Evolutionary conservation across 2,113 vertebrate genomes (phyloP).

Genomic region (Cynoglossus semilaevis): DNA sequence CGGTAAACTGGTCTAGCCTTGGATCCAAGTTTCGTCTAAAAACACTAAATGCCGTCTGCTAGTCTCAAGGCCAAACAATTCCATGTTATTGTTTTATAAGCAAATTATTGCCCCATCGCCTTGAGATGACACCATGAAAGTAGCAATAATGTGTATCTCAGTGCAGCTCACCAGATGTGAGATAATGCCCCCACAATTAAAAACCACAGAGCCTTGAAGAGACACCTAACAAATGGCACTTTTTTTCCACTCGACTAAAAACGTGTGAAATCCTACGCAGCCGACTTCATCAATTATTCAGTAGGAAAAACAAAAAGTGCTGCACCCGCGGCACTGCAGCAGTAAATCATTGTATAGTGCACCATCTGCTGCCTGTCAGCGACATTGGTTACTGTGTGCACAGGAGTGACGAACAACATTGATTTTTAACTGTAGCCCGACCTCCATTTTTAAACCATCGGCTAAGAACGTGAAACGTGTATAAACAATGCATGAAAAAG

Average conservation of each 20-base stretch:
- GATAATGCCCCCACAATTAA: constrained; percentile 48
- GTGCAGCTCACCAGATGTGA: constrained; percentile 40
- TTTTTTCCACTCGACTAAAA: constrained; percentile 36
- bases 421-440: constrained; percentile 44
- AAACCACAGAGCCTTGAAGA: constrained; percentile 52
- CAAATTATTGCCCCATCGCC: neutral
- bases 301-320: constrained; percentile 57
- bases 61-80: constrained; percentile 15
- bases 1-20: no score
- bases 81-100: neutral
- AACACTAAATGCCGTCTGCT: neutral
- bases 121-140: constrained; percentile 25
- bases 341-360: constrained; percentile 66
- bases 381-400: constrained; percentile 41
- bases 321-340: constrained; percentile 57
- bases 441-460: constrained; percentile 27
- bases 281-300: constrained; percentile 66
- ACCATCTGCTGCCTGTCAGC: constrained; percentile 65
- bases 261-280: constrained; percentile 55
- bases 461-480: neutral
- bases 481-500: no score
- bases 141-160: constrained; percentile 19
- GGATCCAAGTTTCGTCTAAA: no score
- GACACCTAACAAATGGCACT: constrained; percentile 29
- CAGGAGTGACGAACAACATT: constrained; percentile 37